Base-by-base conservation (phyloP, 2,113 vertebrate species). In the Vulpes vulpes region DNA sequence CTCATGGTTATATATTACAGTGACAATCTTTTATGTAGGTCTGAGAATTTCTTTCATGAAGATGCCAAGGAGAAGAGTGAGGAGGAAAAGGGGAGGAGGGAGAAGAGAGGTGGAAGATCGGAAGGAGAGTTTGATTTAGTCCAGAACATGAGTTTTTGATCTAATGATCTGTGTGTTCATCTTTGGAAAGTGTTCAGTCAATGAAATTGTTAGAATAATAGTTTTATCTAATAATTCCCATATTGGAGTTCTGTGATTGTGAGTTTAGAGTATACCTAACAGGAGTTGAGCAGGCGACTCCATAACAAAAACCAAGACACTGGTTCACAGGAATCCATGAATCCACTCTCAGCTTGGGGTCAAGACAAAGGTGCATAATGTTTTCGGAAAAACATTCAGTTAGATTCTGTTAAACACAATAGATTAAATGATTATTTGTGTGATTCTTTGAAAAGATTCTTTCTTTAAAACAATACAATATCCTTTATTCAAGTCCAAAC, bases 381-480 rank as follows among this genome's bases (percentile, higher is more conserved):
- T 71, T 89, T 95, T 35, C 35, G 17, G 20, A 96, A 89, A 5
- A 91, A 49, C 22, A 82, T 80, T 38, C 67, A 51, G 0, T 85
- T 95, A 81, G 25, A 92, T 97, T 94, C 32, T 78, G 2, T 86
- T 89, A 55, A 83, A 60, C 35, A 89, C 65, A 91, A 84, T 87
- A 83, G 53, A 35, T 71, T 82, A 27, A 76, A 88, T 62, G 92
- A 83, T 59, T 22, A 19, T 65, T 94, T 89, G 49, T 84, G 32
- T 87, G 53, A 64, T 73, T 89, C 78, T 97, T 89, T 95, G 74
- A 92, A 95, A 85, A 67, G 51, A 83, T 60, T 91, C 71, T 93
- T 96, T 97, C 65, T 96, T 88, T 86, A 87, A 91, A 96, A 82
- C 51, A 49, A 53, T 51, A 85, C 35, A 96, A 35, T 93, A 11